Evolutionary conservation across 2,113 vertebrate species (phyloP).

Genomic region (Phylloscopus whistleri): DNA sequence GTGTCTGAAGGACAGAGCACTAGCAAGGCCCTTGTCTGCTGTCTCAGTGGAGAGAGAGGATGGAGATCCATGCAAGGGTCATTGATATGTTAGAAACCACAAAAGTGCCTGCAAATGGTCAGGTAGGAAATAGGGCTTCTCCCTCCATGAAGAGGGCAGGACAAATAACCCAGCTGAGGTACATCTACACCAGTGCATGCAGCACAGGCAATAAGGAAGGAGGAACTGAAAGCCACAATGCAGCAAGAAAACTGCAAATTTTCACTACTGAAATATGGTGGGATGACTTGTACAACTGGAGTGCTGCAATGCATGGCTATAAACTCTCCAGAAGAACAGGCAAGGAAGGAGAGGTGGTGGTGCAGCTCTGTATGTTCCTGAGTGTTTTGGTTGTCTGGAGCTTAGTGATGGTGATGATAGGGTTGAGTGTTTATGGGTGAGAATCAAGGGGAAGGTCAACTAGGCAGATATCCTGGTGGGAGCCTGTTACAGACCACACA

Average conservation of each 20-base stretch:
- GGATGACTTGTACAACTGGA: neutral
- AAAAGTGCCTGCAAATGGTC: neutral
- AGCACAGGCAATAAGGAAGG: neutral
- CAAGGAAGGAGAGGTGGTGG: neutral
- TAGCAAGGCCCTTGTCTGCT: fast-evolving
- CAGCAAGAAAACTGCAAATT: neutral
- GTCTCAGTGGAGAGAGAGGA: neutral
- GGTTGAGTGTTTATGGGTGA: neutral
- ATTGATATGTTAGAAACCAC: neutral
- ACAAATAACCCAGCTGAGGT: neutral
- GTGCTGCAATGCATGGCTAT: neutral
- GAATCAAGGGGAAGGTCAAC: neutral
- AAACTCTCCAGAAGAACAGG: neutral
- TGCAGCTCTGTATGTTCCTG: neutral
- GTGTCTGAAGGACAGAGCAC: neutral
- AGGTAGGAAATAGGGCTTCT: neutral
- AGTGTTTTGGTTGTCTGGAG: neutral
- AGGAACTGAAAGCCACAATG: neutral
- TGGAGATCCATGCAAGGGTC: neutral
- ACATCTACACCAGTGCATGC: neutral
- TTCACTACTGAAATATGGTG: neutral
- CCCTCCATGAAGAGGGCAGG: neutral
- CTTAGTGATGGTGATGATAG: neutral
- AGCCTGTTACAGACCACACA: neutral
- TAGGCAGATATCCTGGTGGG: neutral